Percentiles rank a stretch among this genome's conserved stretches.
Evolutionary conservation across 2,113 vertebrate species (phyloP).

Genomic region (Cyanoramphus novaezelandiae): DNA sequence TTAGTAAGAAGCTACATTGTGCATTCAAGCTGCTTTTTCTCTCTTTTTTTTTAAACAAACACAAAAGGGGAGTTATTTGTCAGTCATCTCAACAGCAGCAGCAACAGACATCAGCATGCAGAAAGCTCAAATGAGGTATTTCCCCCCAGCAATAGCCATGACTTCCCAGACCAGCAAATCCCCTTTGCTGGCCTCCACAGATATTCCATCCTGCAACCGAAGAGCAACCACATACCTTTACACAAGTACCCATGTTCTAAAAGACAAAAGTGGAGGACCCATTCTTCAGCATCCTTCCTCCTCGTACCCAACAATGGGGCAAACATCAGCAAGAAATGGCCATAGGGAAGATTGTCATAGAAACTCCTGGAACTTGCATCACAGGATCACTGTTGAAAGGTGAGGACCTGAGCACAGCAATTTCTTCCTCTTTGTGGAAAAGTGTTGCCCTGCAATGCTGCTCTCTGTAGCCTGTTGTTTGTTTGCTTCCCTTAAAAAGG

Average conservation of each 20-base stretch:
- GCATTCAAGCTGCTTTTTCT: neutral
- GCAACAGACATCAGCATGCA: neutral
- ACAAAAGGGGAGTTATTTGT: conserved; percentile 46
- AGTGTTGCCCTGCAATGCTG: neutral
- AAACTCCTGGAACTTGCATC: conserved; percentile 52
- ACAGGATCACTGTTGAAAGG: neutral
- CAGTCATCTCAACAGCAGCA: neutral
- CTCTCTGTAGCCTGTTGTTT: neutral
- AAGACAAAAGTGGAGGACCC: conserved; percentile 75
- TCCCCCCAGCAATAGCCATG: neutral
- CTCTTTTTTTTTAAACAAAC: neutral
- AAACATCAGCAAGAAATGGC: conserved; percentile 81
- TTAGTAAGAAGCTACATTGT: conserved; percentile 45
- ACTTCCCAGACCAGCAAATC: neutral
- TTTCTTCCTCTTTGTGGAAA: neutral
- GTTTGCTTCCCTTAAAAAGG: neutral
- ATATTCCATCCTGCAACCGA: neutral
- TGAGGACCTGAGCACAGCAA: neutral
- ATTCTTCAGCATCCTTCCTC: conserved; percentile 84
- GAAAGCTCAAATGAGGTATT: conserved; percentile 19
- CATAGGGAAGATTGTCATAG: conserved; percentile 83
- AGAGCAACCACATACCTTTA: conserved; percentile 82
- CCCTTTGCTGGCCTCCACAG: neutral
- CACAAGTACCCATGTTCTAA: conserved; percentile 84
- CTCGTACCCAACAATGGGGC: conserved; percentile 79